Evolutionary conservation across 2,797 vertebrate genomes (phyloP).

Genomic region (Alca torda): DNA sequence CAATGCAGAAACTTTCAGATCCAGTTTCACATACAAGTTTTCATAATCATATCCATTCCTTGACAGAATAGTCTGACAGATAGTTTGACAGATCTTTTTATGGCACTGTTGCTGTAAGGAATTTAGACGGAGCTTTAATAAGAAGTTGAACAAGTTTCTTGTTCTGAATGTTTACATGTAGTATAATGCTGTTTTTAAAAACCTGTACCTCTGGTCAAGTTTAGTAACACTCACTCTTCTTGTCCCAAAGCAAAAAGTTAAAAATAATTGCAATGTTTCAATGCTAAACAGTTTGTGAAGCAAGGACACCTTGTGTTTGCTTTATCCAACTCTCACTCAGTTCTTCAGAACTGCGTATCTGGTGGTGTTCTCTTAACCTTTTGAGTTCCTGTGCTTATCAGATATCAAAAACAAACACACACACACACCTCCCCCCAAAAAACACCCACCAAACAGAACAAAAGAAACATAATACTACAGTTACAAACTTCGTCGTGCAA

Average conservation of each 20-base stretch:
- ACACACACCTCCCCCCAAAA: not conserved
- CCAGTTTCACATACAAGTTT: not conserved
- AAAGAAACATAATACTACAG: not conserved
- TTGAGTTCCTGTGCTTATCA: not conserved
- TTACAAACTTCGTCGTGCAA: not conserved
- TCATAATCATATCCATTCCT: not conserved
- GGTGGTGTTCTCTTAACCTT: not conserved
- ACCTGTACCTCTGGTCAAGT: not conserved
- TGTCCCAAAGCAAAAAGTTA: not conserved
- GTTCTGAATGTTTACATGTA: not conserved
- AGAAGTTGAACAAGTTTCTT: not conserved
- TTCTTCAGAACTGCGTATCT: not conserved
- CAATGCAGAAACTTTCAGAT: not conserved
- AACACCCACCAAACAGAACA: not conserved
- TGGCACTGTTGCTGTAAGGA: not conserved
- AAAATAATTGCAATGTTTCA: conserved; percentile 7
- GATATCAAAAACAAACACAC: not conserved
- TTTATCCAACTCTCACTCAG: not conserved
- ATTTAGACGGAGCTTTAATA: not conserved
- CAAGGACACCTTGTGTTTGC: not conserved
- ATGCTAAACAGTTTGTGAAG: not conserved
- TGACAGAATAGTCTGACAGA: not conserved
- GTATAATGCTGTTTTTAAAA: not conserved
- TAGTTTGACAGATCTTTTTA: not conserved
- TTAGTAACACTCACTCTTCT: not conserved